Evolutionary conservation across 2,797 vertebrate genomes (phyloP).

Genomic region (Babyrousa celebensis): DNA sequence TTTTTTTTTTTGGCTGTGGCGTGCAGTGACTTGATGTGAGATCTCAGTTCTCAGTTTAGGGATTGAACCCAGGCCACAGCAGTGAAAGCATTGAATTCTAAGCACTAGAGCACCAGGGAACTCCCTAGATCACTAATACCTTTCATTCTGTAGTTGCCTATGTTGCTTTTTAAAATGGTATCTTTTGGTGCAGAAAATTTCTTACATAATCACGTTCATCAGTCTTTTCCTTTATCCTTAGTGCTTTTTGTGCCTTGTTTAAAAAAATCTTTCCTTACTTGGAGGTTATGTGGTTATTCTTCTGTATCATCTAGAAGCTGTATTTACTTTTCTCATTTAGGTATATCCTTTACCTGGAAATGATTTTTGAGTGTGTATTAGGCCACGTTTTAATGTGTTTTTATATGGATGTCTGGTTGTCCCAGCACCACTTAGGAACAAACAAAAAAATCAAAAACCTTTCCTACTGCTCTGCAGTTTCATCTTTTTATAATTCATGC

Average conservation of each 20-base stretch:
- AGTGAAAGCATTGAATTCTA: too few relatives aligned
- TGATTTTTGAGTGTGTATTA: not conserved
- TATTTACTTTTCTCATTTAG: not conserved
- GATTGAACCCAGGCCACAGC: too few relatives aligned
- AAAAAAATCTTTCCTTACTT: not conserved
- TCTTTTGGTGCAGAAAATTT: slow-evolving; percentile 7
- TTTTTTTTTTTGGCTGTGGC: too few relatives aligned
- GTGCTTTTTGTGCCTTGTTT: not conserved
- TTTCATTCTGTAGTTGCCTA: not conserved
- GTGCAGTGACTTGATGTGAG: too few relatives aligned
- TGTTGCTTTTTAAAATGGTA: not conserved
- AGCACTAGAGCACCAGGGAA: too few relatives aligned
- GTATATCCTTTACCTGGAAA: not conserved
- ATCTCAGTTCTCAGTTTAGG: too few relatives aligned
- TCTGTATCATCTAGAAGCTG: slow-evolving; percentile 16
- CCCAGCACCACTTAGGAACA: slow-evolving; percentile 2
- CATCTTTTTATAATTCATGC: not conserved
- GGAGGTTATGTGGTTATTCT: not conserved
- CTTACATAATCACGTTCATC: not conserved
- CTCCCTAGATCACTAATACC: not conserved
- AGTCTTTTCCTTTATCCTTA: not conserved
- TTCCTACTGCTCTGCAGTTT: not conserved
- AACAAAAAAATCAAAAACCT: not conserved
- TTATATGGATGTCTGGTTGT: not conserved
- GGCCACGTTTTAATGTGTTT: not conserved